Conservation (phyloP, 2,797 vertebrate genomes). For the Nothura maculosa region DNA sequence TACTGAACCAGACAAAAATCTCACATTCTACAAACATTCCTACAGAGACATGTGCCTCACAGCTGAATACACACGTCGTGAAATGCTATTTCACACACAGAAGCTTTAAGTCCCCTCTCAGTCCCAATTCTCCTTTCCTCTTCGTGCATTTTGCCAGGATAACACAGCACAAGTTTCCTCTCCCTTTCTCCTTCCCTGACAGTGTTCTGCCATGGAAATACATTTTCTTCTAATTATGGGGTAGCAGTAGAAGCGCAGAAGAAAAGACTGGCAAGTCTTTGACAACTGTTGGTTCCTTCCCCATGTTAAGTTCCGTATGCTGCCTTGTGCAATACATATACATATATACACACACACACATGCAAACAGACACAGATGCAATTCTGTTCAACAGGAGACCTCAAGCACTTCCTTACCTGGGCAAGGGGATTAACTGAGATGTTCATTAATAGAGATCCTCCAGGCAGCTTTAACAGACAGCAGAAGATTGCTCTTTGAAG, state of each 20-base stretch:
- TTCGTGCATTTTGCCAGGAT: neutral
- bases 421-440: neutral
- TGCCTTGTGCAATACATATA: neutral
- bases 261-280: neutral
- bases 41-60: neutral
- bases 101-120: neutral
- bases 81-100: neutral
- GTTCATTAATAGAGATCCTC: neutral
- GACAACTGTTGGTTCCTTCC: neutral
- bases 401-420: neutral
- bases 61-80: conserved; percentile 5
- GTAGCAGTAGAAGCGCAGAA: neutral
- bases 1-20: conserved; percentile 24
- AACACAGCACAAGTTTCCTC: neutral
- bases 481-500: neutral
- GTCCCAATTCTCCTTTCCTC: neutral
- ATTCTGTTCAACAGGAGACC: neutral
- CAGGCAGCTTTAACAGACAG: neutral
- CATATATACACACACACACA: rapidly evolving
- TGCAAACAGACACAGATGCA: neutral
- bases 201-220: neutral
- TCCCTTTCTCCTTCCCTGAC: neutral
- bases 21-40: neutral
- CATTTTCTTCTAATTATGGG: neutral
- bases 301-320: neutral